Evolutionary conservation across 2,888 invertebrate species (phyloP), one percentile per base, ranked within the genome.

Genomic region (Agrilus biguttatus): DNA sequence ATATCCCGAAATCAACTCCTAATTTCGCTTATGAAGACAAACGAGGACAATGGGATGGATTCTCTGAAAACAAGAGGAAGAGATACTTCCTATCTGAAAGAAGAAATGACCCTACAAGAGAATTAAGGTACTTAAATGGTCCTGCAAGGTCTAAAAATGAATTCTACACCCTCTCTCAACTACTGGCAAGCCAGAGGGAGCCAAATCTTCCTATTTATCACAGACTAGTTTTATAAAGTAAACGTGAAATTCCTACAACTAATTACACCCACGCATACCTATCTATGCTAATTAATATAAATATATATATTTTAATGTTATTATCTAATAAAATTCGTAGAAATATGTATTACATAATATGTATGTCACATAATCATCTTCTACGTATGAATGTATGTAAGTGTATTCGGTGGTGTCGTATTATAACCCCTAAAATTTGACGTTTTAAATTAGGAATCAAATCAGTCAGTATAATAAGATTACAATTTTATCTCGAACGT

Each of bases 61-160:
- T 56, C 38, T 49, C 53, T 13, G 59, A 59, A 10, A 50, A 53
- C 39, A 57, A 56, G 46, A 57, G 60, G 49, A 77, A 78, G 59
- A 68, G 77, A 34, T 78, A 76, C 56, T 76, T 77, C 76, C 75
- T 77, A 1, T 71, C 77, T 17, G 69, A 73, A 54, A 77, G 75
- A 58, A 53, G 65, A 33, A 62, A 60, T 42, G 67, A 66, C 40
- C 64, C 65, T 3, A 65, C 66, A 6, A 56, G 62, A 44, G 66
- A 66, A 47, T 46, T 67, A 43, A 52, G 65, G 44, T 63, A 62
- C 47, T 50, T 63, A 23, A 62, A 61, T 44, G 63, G 63, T 12
- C 48, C 46, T 10, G 39, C 47, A 19, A 45, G 44, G 33, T 56
- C 72, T 47, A 69, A 72, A 36, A 75, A 75, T 48, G 75, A 76